Conservation (phyloP, 2,113 vertebrate species). For the Vulpes lagopus region DNA sequence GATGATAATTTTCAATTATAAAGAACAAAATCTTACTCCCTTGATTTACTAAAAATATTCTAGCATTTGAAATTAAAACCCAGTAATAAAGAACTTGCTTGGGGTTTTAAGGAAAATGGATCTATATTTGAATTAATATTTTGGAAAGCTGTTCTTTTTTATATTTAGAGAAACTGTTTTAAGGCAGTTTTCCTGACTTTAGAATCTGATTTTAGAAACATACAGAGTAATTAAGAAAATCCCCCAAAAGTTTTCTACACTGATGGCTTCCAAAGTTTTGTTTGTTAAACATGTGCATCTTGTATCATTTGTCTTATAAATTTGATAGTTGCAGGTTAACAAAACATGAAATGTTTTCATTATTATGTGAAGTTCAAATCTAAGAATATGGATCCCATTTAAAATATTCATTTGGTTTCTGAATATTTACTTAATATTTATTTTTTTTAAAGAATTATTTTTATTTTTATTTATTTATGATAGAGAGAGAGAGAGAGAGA, state of each 20-base stretch:
- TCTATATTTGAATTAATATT: background rate
- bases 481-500: no score
- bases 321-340: background rate
- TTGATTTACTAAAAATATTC: background rate
- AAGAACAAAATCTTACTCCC: background rate
- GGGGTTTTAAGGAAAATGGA: background rate
- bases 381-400: background rate
- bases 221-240: background rate
- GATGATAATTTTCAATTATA: slow-evolving; percentile 25
- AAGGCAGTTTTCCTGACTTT: background rate
- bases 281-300: background rate
- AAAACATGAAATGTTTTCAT: background rate
- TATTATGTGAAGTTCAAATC: background rate
- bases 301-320: background rate
- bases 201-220: background rate
- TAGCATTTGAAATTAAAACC: background rate
- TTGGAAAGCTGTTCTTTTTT: background rate
- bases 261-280: background rate
- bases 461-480: no score
- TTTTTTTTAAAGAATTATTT: no score
- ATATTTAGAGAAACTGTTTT: background rate
- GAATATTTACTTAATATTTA: background rate
- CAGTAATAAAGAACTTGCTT: background rate
- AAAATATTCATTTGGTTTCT: background rate
- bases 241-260: background rate